Evolutionary conservation across 2,888 invertebrate genomes (phyloP).

Genomic region (Thymelicus acteon): DNA sequence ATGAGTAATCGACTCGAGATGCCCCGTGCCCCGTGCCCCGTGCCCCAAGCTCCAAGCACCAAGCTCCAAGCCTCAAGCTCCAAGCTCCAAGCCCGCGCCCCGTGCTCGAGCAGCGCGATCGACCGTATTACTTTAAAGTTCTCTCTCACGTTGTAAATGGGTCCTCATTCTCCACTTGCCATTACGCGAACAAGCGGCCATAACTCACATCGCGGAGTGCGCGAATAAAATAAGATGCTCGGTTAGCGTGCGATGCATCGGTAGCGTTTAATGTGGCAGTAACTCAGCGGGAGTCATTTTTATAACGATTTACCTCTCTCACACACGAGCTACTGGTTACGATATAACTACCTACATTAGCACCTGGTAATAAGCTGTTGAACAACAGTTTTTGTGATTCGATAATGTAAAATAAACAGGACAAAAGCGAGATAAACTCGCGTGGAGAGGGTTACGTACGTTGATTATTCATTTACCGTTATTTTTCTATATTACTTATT

Average conservation of each 20-base stretch:
- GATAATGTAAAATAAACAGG: background rate
- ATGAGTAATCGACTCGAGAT: conserved; percentile 9
- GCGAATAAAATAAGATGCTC: conserved; percentile 32
- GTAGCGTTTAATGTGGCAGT: conserved; percentile 16
- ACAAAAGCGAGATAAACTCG: too few relatives aligned
- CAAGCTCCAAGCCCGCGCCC: background rate
- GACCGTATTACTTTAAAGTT: conserved; percentile 31
- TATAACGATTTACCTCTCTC: conserved; percentile 6
- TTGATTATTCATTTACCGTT: too few relatives aligned
- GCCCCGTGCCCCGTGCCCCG: background rate
- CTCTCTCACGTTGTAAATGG: conserved; percentile 28
- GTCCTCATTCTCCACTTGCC: conserved; percentile 30
- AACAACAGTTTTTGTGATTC: background rate
- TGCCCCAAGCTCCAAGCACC: too few relatives aligned
- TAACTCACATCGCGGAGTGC: conserved; percentile 27
- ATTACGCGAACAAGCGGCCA: conserved; percentile 24
- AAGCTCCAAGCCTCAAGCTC: too few relatives aligned
- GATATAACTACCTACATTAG: background rate
- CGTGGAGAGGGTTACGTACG: too few relatives aligned
- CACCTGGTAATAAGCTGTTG: background rate
- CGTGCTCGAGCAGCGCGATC: conserved; percentile 8
- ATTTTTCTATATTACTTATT: too few relatives aligned
- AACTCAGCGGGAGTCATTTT: conserved; percentile 6
- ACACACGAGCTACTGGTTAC: background rate
- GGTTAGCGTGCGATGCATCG: conserved; percentile 29